Conservation (phyloP, 2,888 invertebrate genomes). For the Drymonia ruficornis region DNA sequence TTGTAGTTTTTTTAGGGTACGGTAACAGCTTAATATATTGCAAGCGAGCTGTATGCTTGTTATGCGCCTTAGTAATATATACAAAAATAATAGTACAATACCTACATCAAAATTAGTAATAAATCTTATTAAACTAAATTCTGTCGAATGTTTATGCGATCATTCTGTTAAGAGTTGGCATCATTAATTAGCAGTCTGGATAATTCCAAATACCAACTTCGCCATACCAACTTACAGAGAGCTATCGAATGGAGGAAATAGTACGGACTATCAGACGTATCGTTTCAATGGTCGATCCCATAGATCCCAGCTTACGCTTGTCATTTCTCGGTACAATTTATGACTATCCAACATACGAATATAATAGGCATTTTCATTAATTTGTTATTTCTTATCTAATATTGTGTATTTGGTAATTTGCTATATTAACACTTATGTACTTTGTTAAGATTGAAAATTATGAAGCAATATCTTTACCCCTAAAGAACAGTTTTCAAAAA, state of each 20-base stretch:
- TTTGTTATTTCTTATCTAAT: constrained; percentile 17
- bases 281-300: constrained; percentile 35
- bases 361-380: constrained; percentile 30
- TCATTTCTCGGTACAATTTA: constrained; percentile 54
- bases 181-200: constrained; percentile 32
- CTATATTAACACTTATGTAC: no score
- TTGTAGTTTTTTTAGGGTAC: no score
- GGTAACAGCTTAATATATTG: no score
- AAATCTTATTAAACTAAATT: no score
- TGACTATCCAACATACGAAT: constrained; percentile 25
- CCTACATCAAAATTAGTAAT: not conserved
- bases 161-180: constrained; percentile 42
- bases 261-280: constrained; percentile 24
- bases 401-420: no score
- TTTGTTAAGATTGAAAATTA: no score
- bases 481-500: no score
- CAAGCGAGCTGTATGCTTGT: no score
- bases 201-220: constrained; percentile 7
- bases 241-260: constrained; percentile 15
- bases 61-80: no score
- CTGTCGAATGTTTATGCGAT: no score
- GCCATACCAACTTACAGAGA: constrained; percentile 32
- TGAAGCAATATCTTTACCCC: no score
- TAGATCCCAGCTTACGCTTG: constrained; percentile 41
- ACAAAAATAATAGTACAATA: not conserved